phyloP scores from a whole-genome alignment of 2,113 vertebrate genomes.

The Scartelaos histophorus region DNA sequence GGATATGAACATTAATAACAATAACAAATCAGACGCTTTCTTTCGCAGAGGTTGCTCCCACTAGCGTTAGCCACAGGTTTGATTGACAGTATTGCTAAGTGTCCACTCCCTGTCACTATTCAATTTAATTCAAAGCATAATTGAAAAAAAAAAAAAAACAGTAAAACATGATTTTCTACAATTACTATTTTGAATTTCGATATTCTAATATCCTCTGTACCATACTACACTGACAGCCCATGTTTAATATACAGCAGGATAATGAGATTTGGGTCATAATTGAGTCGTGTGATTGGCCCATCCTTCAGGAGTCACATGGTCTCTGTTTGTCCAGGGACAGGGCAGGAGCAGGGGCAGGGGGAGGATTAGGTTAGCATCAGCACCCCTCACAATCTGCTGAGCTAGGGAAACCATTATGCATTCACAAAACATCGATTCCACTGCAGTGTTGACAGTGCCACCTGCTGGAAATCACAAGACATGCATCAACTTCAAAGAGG shows the following conservation, averaged over 20 bases:
- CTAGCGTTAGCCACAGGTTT: too few species aligned
- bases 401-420: conserved; percentile 50
- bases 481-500: conserved; percentile 26
- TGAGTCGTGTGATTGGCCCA: conserved; percentile 12
- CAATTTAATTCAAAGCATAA: neutral
- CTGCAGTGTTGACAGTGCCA: conserved; percentile 57
- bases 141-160: neutral
- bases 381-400: conserved; percentile 56
- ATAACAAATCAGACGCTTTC: too few species aligned
- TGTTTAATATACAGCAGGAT: neutral
- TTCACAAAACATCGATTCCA: conserved; percentile 42
- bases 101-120: too few species aligned
- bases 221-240: neutral
- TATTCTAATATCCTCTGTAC: neutral
- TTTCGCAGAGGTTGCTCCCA: too few species aligned
- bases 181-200: neutral
- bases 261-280: conserved; percentile 3
- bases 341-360: neutral
- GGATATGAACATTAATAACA: too few species aligned
- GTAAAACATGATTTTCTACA: neutral
- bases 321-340: conserved; percentile 13
- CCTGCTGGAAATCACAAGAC: conserved; percentile 53
- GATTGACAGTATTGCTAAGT: too few species aligned
- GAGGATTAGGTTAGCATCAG: conserved; percentile 43
- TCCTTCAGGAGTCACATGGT: conserved; percentile 1